Evolutionary conservation across 2,888 invertebrate genomes (phyloP).

Genomic region (Drosophila picticornis): DNA sequence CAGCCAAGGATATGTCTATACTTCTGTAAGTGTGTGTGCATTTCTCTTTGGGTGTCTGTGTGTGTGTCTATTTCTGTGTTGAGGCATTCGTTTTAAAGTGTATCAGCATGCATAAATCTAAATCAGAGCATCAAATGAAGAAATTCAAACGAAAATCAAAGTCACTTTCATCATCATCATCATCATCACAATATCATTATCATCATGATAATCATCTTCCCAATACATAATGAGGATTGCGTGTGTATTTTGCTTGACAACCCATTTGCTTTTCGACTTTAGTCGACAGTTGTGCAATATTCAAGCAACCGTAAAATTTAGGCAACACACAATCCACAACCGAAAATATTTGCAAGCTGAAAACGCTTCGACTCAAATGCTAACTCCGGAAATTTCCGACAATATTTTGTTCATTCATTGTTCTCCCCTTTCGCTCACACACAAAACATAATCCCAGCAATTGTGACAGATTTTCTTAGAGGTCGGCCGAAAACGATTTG

Average conservation of each 20-base stretch:
- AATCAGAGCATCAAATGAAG: constrained; percentile 64
- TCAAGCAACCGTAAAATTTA: constrained; percentile 69
- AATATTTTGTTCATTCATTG: constrained; percentile 56
- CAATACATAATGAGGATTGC: constrained; percentile 36
- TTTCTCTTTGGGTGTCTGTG: constrained; percentile 15
- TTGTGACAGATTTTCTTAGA: constrained; percentile 54
- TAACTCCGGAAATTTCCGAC: constrained; percentile 53
- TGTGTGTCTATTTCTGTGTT: constrained; percentile 19
- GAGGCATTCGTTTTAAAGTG: constrained; percentile 59
- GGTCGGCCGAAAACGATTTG: constrained; percentile 42
- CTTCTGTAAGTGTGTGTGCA: constrained; percentile 12
- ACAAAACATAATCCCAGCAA: constrained; percentile 46
- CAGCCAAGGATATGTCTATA: constrained; percentile 44
- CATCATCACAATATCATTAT: constrained; percentile 24
- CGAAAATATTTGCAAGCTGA: constrained; percentile 55
- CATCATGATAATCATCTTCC: constrained; percentile 17
- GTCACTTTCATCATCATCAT: constrained; percentile 51
- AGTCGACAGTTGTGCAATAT: constrained; percentile 34
- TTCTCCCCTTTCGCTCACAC: neutral
- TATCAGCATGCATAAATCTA: constrained; percentile 70
- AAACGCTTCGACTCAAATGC: constrained; percentile 49
- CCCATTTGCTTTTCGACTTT: constrained; percentile 40
- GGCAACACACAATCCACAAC: constrained; percentile 45
- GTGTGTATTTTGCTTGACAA: constrained; percentile 25
- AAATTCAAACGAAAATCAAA: constrained; percentile 72